These are phyloP conservation scores for Sialia sialis DNA, from an alignment of 2,113 vertebrate genomes.

Conservation along the genomic window DNA sequence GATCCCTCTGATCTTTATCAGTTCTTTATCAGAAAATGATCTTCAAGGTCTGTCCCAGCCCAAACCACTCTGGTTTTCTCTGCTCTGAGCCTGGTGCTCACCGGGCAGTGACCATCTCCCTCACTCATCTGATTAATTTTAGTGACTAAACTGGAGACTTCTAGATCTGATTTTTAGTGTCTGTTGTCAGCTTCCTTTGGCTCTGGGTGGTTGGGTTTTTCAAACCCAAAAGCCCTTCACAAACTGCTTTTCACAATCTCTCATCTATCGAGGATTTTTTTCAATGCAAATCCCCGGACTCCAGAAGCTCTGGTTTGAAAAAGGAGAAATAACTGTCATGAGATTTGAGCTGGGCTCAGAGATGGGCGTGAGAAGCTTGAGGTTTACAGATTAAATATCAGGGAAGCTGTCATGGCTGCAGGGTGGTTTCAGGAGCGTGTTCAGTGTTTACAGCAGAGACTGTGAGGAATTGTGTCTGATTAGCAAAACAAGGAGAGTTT, in stretches of 20 bases:
- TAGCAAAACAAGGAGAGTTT: neutral
- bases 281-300: neutral
- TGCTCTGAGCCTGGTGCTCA: neutral
- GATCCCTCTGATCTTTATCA: no score
- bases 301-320: neutral
- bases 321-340: neutral
- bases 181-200: neutral
- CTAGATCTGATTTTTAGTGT: neutral
- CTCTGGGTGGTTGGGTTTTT: neutral
- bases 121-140: neutral
- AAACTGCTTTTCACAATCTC: neutral
- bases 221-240: neutral
- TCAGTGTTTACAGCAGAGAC: neutral
- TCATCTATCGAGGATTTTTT: neutral
- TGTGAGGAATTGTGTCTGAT: neutral
- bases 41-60: neutral
- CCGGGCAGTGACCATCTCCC: neutral
- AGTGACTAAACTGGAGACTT: neutral
- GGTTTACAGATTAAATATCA: neutral
- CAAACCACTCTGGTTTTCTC: neutral
- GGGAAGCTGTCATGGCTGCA: neutral
- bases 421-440: neutral
- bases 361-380: neutral
- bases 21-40: neutral
- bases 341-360: neutral